Conservation (phyloP, 2,888 invertebrate genomes). For the Himalopsyche japonica region DNA sequence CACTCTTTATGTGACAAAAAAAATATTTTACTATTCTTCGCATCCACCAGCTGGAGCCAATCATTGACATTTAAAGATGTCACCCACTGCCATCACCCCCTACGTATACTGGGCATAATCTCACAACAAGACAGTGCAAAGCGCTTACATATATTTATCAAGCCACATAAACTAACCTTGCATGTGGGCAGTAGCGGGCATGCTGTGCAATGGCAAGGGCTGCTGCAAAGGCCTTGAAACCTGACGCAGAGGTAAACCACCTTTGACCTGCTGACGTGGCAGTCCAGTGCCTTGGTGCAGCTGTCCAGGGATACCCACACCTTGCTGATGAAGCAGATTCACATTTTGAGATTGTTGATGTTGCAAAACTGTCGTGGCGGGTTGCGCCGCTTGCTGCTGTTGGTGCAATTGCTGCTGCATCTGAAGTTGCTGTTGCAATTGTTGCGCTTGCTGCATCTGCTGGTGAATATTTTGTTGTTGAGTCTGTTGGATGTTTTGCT, state of each 20-base stretch:
- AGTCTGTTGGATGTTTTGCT: not conserved
- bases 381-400: not conserved
- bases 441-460: not conserved
- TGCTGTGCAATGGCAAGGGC: constrained; percentile 50
- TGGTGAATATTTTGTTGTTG: constrained; percentile 1
- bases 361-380: not conserved
- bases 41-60: too few species aligned
- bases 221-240: constrained; percentile 46
- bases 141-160: too few species aligned
- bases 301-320: not conserved
- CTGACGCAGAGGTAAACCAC: constrained; percentile 18
- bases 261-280: constrained; percentile 18
- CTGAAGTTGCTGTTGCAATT: constrained; percentile 15
- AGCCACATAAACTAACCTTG: not conserved
- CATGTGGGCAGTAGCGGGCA: constrained; percentile 46
- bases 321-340: constrained; percentile 23
- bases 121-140: too few species aligned
- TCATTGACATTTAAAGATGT: too few species aligned
- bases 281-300: not conserved
- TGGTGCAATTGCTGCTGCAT: constrained; percentile 35
- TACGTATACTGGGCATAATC: too few species aligned
- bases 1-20: too few species aligned
- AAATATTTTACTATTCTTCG: too few species aligned
- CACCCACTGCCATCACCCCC: too few species aligned
- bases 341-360: not conserved